These are phyloP conservation scores for Frieseomelitta varia DNA, from an alignment of 1,140 invertebrate genomes.

Conservation along the genomic window DNA sequence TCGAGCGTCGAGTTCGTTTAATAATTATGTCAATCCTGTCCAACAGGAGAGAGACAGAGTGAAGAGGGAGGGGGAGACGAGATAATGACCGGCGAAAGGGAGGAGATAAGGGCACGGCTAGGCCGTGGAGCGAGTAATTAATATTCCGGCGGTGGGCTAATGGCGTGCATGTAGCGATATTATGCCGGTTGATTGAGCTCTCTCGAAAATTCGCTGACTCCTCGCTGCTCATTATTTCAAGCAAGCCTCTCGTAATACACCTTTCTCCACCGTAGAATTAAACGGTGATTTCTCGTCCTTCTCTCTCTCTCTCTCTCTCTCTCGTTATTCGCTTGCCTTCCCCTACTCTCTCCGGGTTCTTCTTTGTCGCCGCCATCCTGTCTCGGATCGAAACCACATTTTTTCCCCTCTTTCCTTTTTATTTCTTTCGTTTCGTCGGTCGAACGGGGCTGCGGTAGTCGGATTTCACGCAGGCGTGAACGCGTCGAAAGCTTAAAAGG, in stretches of 20 bases:
- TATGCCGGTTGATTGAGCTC: conserved; percentile 62
- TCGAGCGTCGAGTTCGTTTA: conserved; percentile 24
- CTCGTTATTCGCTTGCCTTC: not conserved
- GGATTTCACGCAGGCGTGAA: conserved; percentile 58
- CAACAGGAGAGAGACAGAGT: not conserved
- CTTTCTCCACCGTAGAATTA: conserved; percentile 47
- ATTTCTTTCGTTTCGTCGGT: conserved; percentile 49
- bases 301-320: conserved; percentile 1
- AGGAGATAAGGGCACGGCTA: conserved; percentile 62
- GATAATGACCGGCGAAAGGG: conserved; percentile 52
- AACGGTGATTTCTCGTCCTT: conserved; percentile 33
- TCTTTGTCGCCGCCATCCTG: not conserved
- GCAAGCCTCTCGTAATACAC: conserved; percentile 55
- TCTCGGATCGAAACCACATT: too few species aligned
- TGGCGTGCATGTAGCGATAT: conserved; percentile 59
- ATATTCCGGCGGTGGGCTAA: conserved; percentile 68
- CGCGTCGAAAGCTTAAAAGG: conserved; percentile 58
- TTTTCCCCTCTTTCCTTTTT: conserved; percentile 38
- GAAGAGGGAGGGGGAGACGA: not conserved
- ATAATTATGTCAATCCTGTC: conserved; percentile 59
- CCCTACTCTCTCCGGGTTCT: not conserved
- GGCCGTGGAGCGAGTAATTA: conserved; percentile 60
- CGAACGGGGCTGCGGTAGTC: too few species aligned
- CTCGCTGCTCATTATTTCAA: conserved; percentile 70
- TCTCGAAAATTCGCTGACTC: conserved; percentile 73